phyloP scores from a whole-genome alignment of 2,113 vertebrate genomes.

The Ptychochromis oligacanthus region DNA sequence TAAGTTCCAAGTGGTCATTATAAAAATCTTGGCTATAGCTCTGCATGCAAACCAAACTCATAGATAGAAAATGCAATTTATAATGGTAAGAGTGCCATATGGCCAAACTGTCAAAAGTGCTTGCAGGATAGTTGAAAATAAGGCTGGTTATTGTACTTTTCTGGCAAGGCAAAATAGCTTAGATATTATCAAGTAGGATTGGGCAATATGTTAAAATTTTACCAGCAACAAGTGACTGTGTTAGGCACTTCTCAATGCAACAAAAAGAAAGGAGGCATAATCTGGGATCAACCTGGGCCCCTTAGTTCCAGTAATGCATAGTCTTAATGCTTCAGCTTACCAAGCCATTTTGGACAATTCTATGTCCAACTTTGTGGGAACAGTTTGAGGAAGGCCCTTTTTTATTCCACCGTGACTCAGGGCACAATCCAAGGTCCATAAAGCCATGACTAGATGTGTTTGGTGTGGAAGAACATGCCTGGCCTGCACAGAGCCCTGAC shows the following conservation, averaged over 20 bases:
- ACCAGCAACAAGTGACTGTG: neutral
- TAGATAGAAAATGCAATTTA: neutral
- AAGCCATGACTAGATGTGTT: no score
- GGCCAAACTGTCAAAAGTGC: neutral
- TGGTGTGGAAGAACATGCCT: no score
- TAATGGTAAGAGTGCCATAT: neutral
- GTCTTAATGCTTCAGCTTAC: neutral
- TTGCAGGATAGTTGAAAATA: no score
- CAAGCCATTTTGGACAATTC: neutral
- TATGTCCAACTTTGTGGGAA: neutral
- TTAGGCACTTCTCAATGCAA: neutral
- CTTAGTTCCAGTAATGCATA: neutral
- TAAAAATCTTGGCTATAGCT: neutral
- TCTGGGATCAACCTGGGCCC: neutral
- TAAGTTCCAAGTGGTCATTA: no score
- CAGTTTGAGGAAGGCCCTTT: neutral
- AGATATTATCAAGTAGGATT: neutral
- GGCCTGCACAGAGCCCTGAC: no score
- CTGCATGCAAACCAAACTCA: neutral
- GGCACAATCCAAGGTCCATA: no score
- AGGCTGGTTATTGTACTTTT: no score
- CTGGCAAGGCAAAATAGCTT: no score
- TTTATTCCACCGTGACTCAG: accelerated
- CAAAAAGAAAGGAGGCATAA: neutral
- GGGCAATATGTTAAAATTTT: neutral